Evolutionary conservation across 2,888 invertebrate genomes (phyloP), one percentile per base, ranked within the genome.

Genomic region (Pycnomerus fuliginosus): DNA sequence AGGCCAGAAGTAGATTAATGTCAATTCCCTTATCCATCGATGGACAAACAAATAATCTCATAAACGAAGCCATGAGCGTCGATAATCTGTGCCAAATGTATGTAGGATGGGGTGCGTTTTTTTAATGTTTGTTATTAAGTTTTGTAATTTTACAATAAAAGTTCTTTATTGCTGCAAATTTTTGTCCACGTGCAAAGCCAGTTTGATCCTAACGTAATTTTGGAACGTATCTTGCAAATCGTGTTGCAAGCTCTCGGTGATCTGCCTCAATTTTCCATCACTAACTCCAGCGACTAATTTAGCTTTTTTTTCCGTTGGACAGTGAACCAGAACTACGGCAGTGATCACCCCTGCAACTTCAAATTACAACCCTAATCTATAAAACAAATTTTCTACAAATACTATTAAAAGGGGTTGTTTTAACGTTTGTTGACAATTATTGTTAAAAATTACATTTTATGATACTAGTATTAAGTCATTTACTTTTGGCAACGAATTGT

Each of bases 31-130:
- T 94, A 37, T 96, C 95, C 1, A 88, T 93, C 0, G 94, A 96
- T 73, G 97, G 97, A 4, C 96, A 97, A 74, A 92, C 93, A 0
- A 88, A 91, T 66, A 86, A 88, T 69, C 78, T 99, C 7, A 96
- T 99, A 53, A 80, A 84, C 41, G 93, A 97, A 73, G 95, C 99
- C 1, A 92, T 89, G 10, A 87, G 84, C 69, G 74, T 90, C 35
- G 84, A 87, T 60, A 93, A 94, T 72, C 78, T 99, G 8, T 89
- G 91, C 57, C 87, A 90, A 71, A 99, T 99, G 99, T 99, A 92
- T 66, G 81, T 90, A 36, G 98, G 98, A 4, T 99, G 99, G 99
- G 90, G 91, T 23, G 83, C 96, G 1, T 95, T 84, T 68, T 70
- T 92, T 58, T 93, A 73, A 78, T n/a, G n/a, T n/a, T n/a, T n/a